Conservation (phyloP, 2,888 invertebrate genomes). For the Troides helena region DNA sequence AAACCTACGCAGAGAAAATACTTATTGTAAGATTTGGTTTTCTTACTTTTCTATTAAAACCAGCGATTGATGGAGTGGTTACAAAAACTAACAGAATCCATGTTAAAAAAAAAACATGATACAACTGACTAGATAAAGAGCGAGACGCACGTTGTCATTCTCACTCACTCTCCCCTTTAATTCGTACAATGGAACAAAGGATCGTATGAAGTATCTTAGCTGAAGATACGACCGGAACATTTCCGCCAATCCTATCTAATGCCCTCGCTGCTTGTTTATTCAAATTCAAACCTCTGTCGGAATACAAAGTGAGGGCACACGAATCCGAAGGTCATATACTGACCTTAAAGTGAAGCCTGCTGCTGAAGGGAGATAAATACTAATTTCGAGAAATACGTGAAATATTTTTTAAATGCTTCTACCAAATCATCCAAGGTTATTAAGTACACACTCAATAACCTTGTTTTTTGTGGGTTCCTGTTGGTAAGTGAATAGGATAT, state of each 20-base stretch:
- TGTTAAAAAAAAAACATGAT: background rate
- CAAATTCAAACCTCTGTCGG: constrained; percentile 13
- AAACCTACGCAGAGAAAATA: no score
- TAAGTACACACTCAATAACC: no score
- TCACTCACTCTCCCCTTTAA: constrained; percentile 3
- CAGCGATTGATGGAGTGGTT: no score
- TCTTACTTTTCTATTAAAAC: no score
- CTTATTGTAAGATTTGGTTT: no score
- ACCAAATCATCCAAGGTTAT: no score
- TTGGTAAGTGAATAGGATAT: no score
- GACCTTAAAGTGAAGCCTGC: constrained; percentile 7
- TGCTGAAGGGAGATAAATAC: background rate
- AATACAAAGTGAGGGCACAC: constrained; percentile 14
- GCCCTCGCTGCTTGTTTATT: constrained; percentile 19
- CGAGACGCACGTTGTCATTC: background rate
- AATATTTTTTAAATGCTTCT: no score
- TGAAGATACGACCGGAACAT: constrained; percentile 21
- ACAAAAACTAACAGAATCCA: no score
- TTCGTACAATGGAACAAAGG: constrained; percentile 21
- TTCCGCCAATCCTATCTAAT: constrained; percentile 20
- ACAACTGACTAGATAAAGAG: background rate
- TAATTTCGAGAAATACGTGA: background rate
- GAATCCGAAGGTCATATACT: constrained; percentile 5
- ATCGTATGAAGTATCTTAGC: constrained; percentile 21
- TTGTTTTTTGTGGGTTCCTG: no score